phyloP scores from a whole-genome alignment of 2,797 vertebrate species.

The Gadopsis marmoratus region DNA sequence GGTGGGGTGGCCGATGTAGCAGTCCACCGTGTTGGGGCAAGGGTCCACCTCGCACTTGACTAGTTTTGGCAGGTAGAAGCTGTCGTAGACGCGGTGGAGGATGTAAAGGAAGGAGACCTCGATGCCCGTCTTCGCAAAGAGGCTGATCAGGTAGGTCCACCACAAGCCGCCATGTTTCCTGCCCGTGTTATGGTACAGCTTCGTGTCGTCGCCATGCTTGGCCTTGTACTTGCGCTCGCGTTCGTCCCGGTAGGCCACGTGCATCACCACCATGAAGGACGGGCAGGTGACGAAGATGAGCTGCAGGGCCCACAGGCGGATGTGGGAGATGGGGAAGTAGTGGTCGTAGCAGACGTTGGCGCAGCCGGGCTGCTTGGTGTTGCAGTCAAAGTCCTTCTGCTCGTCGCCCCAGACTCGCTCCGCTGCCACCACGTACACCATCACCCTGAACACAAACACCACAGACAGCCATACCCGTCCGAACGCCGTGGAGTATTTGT shows the following conservation, averaged over 20 bases:
- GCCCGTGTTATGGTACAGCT: conserved; percentile 91
- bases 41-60: conserved; percentile 91
- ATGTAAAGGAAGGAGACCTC: conserved; percentile 94
- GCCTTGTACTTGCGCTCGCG: conserved; percentile 89
- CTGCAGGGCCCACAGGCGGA: conserved; percentile 98
- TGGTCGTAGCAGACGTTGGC: conserved; percentile 94
- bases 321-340: conserved; percentile 97
- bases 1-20: conserved; percentile 95
- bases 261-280: conserved; percentile 96
- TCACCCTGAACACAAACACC: conserved; percentile 96
- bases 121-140: conserved; percentile 91
- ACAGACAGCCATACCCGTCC: conserved; percentile 96
- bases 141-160: conserved; percentile 98
- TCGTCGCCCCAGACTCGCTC: conserved; percentile 97
- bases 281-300: conserved; percentile 98
- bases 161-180: conserved; percentile 97
- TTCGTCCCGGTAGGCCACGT: conserved; percentile 94
- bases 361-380: conserved; percentile 96
- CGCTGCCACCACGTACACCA: conserved; percentile 97
- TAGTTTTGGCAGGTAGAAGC: conserved; percentile 92
- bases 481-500: conserved; percentile 97
- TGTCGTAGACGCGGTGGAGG: conserved; percentile 93
- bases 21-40: conserved; percentile 96
- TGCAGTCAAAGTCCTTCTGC: conserved; percentile 98
- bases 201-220: conserved; percentile 86